Base-by-base conservation (phyloP, 2,113 vertebrate species). In the Cynocephalus volans region DNA sequence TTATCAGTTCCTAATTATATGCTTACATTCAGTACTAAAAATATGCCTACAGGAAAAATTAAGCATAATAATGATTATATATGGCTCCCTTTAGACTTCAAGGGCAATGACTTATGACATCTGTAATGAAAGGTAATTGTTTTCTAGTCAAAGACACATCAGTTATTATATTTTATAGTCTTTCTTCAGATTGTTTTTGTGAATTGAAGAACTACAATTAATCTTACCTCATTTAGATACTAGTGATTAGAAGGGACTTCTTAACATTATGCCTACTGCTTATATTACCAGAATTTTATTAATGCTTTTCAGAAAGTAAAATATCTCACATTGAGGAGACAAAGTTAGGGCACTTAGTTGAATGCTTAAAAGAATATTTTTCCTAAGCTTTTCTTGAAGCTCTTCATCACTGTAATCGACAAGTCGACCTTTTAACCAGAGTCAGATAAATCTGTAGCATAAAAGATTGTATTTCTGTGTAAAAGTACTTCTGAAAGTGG, bases 381-480 rank as follows among this genome's bases (percentile, higher is more conserved):
- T 88, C 81, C 24, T 88, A 87, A 88, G 26, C 11, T 83, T 92
- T 88, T 97, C 88, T 92, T 96, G 82, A 98, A 98, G 84, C 91
- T 95, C 77, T 88, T 36, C 85, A 81, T 98, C 89, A 88, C 88
- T 90, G 69, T 58, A 69, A 69, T 91, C 98, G 96, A 98, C 97
- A 98, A 97, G 81, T 52, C 70, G 97, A 95, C 18, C 92, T 96
- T 96, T 98, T 98, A 93, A 95, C 93, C 91, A 97, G 96, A 97
- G 65, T 83, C 56, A 98, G 97, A 98, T 97, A 98, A 98, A 98
- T 98, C 98, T 97, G 96, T 76, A 97, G 92, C 65, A 97, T 90
- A 97, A 98, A 95, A 88, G 75, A 98, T 93, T 97, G 56, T 76
- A 90, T 89, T 98, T 96, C 93, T 97, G 54, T 96, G 64, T 98